Evolutionary conservation across 2,797 vertebrate species (phyloP).

Genomic region (Rhinogobio ventralis): DNA sequence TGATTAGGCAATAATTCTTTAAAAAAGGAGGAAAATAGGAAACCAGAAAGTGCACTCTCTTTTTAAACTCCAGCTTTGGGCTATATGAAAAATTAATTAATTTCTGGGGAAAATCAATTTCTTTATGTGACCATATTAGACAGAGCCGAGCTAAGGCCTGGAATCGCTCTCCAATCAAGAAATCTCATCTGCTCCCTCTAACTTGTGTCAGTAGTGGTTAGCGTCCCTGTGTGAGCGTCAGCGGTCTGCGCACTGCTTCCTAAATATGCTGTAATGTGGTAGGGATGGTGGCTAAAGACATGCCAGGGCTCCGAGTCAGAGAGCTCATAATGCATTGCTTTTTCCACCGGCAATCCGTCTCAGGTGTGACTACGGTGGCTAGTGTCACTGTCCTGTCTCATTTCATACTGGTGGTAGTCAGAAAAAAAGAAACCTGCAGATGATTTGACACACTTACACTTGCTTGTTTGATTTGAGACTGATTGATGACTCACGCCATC

Average conservation of each 20-base stretch:
- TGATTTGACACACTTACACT: conserved; percentile 44
- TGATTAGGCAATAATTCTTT: conserved; percentile 99
- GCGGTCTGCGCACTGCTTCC: conserved; percentile 75
- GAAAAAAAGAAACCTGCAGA: conserved; percentile 48
- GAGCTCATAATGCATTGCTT: conserved; percentile 64
- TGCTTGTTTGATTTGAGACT: conserved; percentile 44
- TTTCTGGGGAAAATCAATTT: conserved; percentile 99
- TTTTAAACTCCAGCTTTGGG: conserved; percentile 99
- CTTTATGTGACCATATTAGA: conserved; percentile 99
- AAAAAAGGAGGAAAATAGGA: conserved; percentile 86
- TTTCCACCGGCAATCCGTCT: conserved; percentile 69
- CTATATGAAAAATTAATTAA: conserved; percentile 99
- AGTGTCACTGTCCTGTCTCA: conserved; percentile 61
- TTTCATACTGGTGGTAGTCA: conserved; percentile 25
- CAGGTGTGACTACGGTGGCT: conserved; percentile 63
- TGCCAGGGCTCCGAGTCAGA: conserved; percentile 60
- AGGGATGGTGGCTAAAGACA: conserved; percentile 70
- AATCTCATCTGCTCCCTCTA: conserved; percentile 93
- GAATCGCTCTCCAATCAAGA: conserved; percentile 93
- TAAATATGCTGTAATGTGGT: conserved; percentile 79
- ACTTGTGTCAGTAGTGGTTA: conserved; percentile 93
- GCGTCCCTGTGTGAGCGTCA: conserved; percentile 75
- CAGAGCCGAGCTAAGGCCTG: conserved; percentile 89
- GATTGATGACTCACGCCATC: conserved; percentile 34
- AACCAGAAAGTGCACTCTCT: conserved; percentile 97